Percentiles rank a stretch among this genome's conserved stretches.
Conservation (phyloP, 2,888 invertebrate species). For the Agriopis aurantiaria region DNA sequence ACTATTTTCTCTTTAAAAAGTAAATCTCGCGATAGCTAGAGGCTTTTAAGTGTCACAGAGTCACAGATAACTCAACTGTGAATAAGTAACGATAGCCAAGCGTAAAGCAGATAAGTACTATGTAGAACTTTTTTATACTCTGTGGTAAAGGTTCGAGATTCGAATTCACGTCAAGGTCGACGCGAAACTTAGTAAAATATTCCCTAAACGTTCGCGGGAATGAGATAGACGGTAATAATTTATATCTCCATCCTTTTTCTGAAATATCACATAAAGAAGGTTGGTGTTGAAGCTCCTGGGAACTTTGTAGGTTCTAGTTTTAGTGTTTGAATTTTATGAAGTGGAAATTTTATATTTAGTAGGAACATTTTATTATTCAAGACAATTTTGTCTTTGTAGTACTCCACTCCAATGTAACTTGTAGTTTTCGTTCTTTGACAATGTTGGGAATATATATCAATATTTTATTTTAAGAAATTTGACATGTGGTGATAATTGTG, state of each 20-base stretch:
- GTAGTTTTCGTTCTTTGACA: background rate
- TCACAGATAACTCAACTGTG: constrained; percentile 50
- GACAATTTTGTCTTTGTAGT: background rate
- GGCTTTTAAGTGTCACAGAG: constrained; percentile 43
- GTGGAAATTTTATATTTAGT: constrained; percentile 36
- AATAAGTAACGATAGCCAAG: constrained; percentile 51
- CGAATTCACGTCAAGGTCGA: constrained; percentile 42
- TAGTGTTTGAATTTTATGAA: constrained; percentile 33
- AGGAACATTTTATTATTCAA: background rate
- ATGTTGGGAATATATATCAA: background rate
- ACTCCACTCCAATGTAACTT: background rate
- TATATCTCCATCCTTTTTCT: constrained; percentile 49
- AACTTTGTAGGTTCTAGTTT: constrained; percentile 40
- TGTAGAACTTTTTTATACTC: constrained; percentile 16
- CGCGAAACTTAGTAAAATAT: constrained; percentile 55
- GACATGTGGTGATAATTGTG: too few species aligned
- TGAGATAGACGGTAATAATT: constrained; percentile 55
- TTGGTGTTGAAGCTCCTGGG: constrained; percentile 39
- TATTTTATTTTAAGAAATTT: too few species aligned
- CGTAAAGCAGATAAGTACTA: constrained; percentile 30
- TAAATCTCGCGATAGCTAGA: constrained; percentile 34
- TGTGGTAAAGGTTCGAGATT: constrained; percentile 30
- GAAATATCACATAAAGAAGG: constrained; percentile 37
- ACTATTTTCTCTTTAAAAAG: constrained; percentile 38
- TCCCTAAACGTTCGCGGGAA: constrained; percentile 53